phyloP scores from a whole-genome alignment of 2,797 vertebrate genomes.

The Aulostomus chinensis region DNA sequence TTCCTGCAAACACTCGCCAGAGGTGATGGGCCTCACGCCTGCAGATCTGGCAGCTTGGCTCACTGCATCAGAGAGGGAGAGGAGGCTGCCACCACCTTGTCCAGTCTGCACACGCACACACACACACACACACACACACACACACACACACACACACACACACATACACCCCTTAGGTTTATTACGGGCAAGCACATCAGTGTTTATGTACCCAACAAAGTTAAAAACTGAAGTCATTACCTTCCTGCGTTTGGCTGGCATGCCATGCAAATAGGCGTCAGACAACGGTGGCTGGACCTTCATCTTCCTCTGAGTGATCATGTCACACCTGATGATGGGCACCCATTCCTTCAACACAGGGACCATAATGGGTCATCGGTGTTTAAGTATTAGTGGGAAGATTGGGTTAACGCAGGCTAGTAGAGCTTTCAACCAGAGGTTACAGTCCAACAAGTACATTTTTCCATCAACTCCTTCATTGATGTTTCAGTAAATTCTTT shows the following conservation, averaged over 20 bases:
- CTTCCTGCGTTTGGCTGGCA: conserved; percentile 94
- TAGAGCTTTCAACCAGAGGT: no score
- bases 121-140: no score
- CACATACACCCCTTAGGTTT: no score
- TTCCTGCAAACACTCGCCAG: conserved; percentile 83
- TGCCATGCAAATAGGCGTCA: conserved; percentile 91
- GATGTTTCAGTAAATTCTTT: no score
- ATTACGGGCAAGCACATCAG: no score
- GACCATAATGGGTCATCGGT: no score
- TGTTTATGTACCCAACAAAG: no score
- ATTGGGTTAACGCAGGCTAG: no score
- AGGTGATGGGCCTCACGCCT: conserved; percentile 85
- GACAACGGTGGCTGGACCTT: conserved; percentile 91
- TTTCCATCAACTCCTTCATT: no score
- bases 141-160: no score
- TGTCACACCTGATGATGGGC: conserved; percentile 90
- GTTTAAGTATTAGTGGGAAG: no score
- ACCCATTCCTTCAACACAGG: conserved; percentile 86
- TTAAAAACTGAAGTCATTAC: conserved; percentile 66
- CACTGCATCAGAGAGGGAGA: conserved; percentile 90
- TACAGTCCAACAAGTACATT: no score
- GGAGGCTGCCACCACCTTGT: conserved; percentile 85
- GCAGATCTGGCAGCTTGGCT: conserved; percentile 86
- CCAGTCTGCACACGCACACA: conserved; percentile 80
- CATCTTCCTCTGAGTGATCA: conserved; percentile 91